phyloP scores from a whole-genome alignment of 1,140 invertebrate species.

The Pseudomyrmex concolor region DNA sequence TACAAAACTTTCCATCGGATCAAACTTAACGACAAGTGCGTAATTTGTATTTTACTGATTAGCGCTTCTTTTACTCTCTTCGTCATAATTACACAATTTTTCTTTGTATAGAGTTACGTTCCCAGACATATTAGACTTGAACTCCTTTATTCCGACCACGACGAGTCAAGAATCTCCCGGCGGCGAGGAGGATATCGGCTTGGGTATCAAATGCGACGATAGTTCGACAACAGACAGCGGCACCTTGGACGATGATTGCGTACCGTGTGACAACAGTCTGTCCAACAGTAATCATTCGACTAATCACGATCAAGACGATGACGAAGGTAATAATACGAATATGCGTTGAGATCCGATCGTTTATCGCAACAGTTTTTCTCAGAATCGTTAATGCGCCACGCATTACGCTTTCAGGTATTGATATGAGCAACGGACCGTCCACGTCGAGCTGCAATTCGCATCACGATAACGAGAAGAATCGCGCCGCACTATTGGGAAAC shows the following conservation, averaged over 20 bases:
- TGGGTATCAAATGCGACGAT: slow-evolving; percentile 87
- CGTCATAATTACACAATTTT: background rate
- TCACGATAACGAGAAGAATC: slow-evolving; percentile 86
- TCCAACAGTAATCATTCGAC: slow-evolving; percentile 75
- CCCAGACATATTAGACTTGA: slow-evolving; percentile 93
- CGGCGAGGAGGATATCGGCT: slow-evolving; percentile 82
- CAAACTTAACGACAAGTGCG: slow-evolving; percentile 96
- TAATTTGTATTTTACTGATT: slow-evolving; percentile 1
- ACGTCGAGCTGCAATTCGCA: slow-evolving; percentile 74
- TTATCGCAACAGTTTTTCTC: background rate
- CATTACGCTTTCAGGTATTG: slow-evolving; percentile 84
- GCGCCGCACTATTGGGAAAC: slow-evolving; percentile 66
- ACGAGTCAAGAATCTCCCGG: slow-evolving; percentile 80
- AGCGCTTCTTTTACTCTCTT: background rate
- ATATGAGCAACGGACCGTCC: slow-evolving; percentile 85
- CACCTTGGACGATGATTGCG: slow-evolving; percentile 88
- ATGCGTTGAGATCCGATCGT: background rate
- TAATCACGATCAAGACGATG: slow-evolving; percentile 82
- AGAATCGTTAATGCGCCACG: background rate
- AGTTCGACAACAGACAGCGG: slow-evolving; percentile 90
- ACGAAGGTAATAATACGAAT: slow-evolving; percentile 79
- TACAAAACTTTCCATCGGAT: slow-evolving; percentile 94
- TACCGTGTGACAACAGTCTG: slow-evolving; percentile 82
- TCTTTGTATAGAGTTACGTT: slow-evolving; percentile 90
- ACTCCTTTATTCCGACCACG: slow-evolving; percentile 88